These are phyloP conservation scores for Xyrichtys novacula DNA, from an alignment of 2,797 vertebrate genomes.

Conservation along the genomic window DNA sequence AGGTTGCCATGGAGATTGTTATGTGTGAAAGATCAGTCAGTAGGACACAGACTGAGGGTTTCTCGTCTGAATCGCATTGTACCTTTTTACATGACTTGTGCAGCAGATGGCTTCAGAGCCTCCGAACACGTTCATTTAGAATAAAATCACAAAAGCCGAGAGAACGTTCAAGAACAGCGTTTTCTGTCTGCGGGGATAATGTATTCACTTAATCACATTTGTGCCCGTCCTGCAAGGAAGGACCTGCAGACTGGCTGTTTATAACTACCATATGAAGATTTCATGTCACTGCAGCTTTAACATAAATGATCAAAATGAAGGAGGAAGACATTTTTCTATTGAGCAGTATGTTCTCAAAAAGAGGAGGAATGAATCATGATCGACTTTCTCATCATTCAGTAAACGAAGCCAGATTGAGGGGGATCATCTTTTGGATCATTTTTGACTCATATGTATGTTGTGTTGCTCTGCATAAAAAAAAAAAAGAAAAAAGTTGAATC, in stretches of 20 bases:
- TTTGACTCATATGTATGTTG: slow-evolving; percentile 50
- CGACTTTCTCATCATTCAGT: slow-evolving; percentile 62
- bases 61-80: slow-evolving; percentile 73
- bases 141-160: slow-evolving; percentile 4
- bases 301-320: slow-evolving; percentile 33
- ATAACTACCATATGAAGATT: slow-evolving; percentile 29
- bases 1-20: slow-evolving; percentile 88
- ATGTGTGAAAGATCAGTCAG: slow-evolving; percentile 89
- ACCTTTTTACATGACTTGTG: slow-evolving; percentile 63
- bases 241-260: slow-evolving; percentile 41
- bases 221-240: slow-evolving; percentile 26
- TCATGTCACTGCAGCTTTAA: slow-evolving; percentile 40
- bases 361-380: slow-evolving; percentile 65
- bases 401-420: slow-evolving; percentile 46
- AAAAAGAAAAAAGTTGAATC: slow-evolving; percentile 21
- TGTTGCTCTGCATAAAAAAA: slow-evolving; percentile 33
- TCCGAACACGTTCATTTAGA: slow-evolving; percentile 12
- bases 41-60: slow-evolving; percentile 82
- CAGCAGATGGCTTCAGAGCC: slow-evolving; percentile 22
- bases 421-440: slow-evolving; percentile 58
- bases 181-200: slow-evolving; percentile 38
- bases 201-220: slow-evolving; percentile 52
- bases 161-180: slow-evolving; percentile 24
- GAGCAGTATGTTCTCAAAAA: slow-evolving; percentile 71
- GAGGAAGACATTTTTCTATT: slow-evolving; percentile 28